Evolutionary conservation across 1,140 invertebrate genomes (phyloP).

Genomic region (Geopemphigus sp.): DNA sequence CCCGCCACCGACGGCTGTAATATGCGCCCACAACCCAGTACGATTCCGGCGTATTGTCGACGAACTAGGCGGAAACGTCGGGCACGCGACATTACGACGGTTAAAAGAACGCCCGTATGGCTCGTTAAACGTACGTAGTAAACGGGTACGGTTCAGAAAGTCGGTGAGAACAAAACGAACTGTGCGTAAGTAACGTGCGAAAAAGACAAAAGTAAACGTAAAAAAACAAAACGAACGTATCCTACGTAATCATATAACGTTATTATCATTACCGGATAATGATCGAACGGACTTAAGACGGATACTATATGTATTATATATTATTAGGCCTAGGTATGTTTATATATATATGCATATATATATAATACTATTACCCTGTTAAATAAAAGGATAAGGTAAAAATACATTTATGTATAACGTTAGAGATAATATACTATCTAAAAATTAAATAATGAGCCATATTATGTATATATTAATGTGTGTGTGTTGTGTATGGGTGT

Average conservation of each 20-base stretch:
- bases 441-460: slow-evolving; percentile 16
- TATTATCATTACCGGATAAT: slow-evolving; percentile 19
- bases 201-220: slow-evolving; percentile 12
- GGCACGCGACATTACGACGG: not conserved
- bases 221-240: not conserved
- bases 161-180: slow-evolving; percentile 19
- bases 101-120: not conserved
- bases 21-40: no score
- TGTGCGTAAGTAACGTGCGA: slow-evolving; percentile 38
- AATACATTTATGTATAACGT: slow-evolving; percentile 7
- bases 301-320: slow-evolving; percentile 22
- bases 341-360: no score
- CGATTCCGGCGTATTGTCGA: no score
- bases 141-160: not conserved
- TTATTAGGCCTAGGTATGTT: slow-evolving; percentile 26
- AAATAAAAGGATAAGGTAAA: slow-evolving; percentile 45
- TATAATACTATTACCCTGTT: slow-evolving; percentile 49
- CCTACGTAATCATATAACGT: slow-evolving; percentile 11
- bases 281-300: slow-evolving; percentile 30
- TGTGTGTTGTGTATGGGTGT: not conserved
- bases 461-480: slow-evolving; percentile 1
- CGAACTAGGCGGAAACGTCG: no score
- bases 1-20: no score
- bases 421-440: slow-evolving; percentile 12
- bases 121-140: not conserved